Conservation (phyloP, 2,797 vertebrate genomes). For the Lagorchestes hirsutus region DNA sequence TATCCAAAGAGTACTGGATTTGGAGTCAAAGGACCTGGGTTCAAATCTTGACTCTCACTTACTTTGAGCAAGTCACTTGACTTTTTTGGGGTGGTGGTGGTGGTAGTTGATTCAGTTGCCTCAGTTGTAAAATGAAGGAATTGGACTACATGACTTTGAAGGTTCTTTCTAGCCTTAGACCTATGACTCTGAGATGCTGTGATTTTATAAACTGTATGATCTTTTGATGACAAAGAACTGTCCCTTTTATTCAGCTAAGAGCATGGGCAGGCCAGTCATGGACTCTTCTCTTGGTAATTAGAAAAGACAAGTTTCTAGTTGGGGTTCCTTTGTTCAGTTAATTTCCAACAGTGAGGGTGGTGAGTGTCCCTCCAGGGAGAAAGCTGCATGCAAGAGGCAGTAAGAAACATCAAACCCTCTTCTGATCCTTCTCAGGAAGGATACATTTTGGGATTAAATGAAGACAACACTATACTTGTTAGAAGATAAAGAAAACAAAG, state of each 20-base stretch:
- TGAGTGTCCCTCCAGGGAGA: neutral
- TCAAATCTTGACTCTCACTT: neutral
- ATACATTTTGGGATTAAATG: slow-evolving; percentile 22
- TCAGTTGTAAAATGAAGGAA: neutral
- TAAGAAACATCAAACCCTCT: slow-evolving; percentile 38
- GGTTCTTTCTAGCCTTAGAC: neutral
- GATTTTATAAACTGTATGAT: neutral
- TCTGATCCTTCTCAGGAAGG: slow-evolving; percentile 29
- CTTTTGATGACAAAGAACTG: neutral
- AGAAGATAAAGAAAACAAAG: neutral
- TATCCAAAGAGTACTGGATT: neutral
- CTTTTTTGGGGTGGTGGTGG: neutral
- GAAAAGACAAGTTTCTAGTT: slow-evolving; percentile 34
- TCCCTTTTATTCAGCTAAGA: neutral
- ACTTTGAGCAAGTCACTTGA: neutral
- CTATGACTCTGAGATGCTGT: neutral
- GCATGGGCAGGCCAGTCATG: neutral
- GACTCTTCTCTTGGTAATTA: slow-evolving; percentile 55
- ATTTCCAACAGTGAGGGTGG: slow-evolving; percentile 52
- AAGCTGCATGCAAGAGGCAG: neutral
- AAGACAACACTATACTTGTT: neutral
- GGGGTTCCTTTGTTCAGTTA: slow-evolving; percentile 31
- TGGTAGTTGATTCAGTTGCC: neutral
- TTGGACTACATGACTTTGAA: neutral
- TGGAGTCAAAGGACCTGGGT: neutral